Evolutionary conservation across 2,113 vertebrate species (phyloP).

Genomic region (Archocentrus centrarchus): DNA sequence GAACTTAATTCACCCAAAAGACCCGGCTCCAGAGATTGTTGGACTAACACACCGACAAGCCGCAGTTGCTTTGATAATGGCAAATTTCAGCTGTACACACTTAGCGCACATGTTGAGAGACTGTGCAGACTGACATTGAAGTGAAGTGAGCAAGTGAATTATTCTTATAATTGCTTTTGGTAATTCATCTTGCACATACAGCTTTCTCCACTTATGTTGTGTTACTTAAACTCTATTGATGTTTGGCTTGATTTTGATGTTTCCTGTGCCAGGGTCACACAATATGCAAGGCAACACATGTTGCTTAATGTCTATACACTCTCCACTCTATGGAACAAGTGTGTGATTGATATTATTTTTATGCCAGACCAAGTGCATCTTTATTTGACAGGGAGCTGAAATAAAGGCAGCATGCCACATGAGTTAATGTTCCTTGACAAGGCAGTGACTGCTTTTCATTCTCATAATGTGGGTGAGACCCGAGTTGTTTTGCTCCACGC

Average conservation of each 20-base stretch:
- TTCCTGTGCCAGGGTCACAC: constrained; percentile 29
- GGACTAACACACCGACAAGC: not conserved
- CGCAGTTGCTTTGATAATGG: not conserved
- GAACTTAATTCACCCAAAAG: not conserved
- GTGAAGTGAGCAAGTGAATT: constrained; percentile 10
- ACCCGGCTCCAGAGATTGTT: not conserved
- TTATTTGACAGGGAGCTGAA: constrained; percentile 65
- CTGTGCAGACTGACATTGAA: constrained; percentile 17
- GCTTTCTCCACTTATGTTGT: constrained; percentile 5
- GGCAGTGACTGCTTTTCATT: constrained; percentile 57
- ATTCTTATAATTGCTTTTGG: constrained; percentile 34
- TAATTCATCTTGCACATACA: constrained; percentile 22
- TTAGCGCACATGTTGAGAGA: not conserved
- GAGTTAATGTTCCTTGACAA: constrained; percentile 63
- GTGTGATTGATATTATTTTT: constrained; percentile 50
- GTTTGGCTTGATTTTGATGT: constrained; percentile 12
- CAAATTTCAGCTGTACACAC: not conserved
- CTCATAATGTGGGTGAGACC: constrained; percentile 53
- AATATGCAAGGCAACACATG: constrained; percentile 26
- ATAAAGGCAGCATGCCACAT: constrained; percentile 49
- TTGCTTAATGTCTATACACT: constrained; percentile 27
- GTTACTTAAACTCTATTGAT: constrained; percentile 33
- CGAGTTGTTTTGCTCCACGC: constrained; percentile 39
- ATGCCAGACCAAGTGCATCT: constrained; percentile 30
- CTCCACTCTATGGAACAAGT: constrained; percentile 21